Base-by-base conservation (phyloP, 2,797 vertebrate species). In the Pangasius larnaudii region DNA sequence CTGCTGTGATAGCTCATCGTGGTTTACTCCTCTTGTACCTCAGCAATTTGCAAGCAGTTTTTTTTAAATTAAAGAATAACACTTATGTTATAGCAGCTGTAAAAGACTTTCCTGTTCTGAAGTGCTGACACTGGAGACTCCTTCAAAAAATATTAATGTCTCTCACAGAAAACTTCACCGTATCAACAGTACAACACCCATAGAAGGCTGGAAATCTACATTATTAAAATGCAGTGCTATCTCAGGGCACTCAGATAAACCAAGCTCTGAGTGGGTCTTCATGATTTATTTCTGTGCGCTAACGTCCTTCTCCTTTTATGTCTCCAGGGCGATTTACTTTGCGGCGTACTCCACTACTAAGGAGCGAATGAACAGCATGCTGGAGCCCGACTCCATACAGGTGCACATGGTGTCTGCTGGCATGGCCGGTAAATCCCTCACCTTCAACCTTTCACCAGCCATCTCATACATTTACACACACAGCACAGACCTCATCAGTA, bases 391-490 rank as follows among this genome's bases (percentile, higher is more conserved):
- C 94, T 98, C 99, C 89, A 98, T 97, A 90, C 97, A 96, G 93
- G 98, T 99, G 92, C 98, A 99, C 95, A 98, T 99, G 98, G 94
- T 97, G 93, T 99, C 99, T 59, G 98, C 99, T 90, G 98, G 97
- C 90, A 93, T 98, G 94, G 99, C 98, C 98, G 98, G 99, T 99
- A 98, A 65, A 30, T 24, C 33, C 59, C 33, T 75, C 19, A 0
- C 27, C 19, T 53, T 14, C n/a, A 30, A 67, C 61, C 11, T 53
- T 22, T 56, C 49, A 33, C 51, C 36, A 33, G 18, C 19, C n/a
- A 33, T 56, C 18, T 78, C 14, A 0, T 30, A 42, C 78, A 22
- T 80, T 65, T 77, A 56, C 27, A 86, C 59, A 79, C 74, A 3
- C 53, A 53, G 80, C 18, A 42, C 63, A 36, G 42, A 69, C 61